Percentiles rank a stretch among this genome's conserved stretches.
phyloP scores from a whole-genome alignment of 2,888 invertebrate genomes.

The Lobophora halterata region DNA sequence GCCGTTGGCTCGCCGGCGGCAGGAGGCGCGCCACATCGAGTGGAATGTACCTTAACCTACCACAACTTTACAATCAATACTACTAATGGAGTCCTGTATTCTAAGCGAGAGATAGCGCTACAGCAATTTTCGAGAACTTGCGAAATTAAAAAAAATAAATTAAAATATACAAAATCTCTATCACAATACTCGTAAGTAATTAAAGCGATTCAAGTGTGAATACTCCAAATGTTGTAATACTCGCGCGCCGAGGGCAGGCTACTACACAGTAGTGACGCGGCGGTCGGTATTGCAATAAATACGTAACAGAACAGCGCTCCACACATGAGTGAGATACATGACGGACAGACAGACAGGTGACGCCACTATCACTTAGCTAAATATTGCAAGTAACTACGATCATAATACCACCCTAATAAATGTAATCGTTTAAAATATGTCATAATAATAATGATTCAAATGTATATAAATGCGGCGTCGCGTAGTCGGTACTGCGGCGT shows the following conservation, averaged over 20 bases:
- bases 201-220: constrained; percentile 80
- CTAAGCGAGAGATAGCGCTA: constrained; percentile 74
- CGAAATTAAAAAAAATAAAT: constrained; percentile 80
- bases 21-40: constrained; percentile 11
- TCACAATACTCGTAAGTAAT: constrained; percentile 82
- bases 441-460: constrained; percentile 53
- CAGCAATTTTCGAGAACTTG: constrained; percentile 71
- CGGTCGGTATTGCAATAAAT: constrained; percentile 52
- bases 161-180: constrained; percentile 81
- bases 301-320: constrained; percentile 51
- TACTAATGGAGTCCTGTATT: constrained; percentile 60
- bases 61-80: constrained; percentile 73
- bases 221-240: constrained; percentile 74
- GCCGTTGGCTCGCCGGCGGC: too few relatives aligned
- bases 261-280: constrained; percentile 64
- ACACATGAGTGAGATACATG: constrained; percentile 44
- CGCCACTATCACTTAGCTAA: constrained; percentile 67
- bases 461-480: constrained; percentile 57
- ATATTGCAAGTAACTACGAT: constrained; percentile 71
- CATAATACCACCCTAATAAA: constrained; percentile 66
- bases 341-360: constrained; percentile 55
- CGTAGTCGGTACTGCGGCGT: constrained; percentile 36
- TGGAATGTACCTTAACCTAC: constrained; percentile 65
- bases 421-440: constrained; percentile 62
- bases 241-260: constrained; percentile 20